A percentile compares a stretch with the other conserved stretches of the same genome.
Conservation (phyloP, 2,888 invertebrate species). For the Cyclophora albipunctata region DNA sequence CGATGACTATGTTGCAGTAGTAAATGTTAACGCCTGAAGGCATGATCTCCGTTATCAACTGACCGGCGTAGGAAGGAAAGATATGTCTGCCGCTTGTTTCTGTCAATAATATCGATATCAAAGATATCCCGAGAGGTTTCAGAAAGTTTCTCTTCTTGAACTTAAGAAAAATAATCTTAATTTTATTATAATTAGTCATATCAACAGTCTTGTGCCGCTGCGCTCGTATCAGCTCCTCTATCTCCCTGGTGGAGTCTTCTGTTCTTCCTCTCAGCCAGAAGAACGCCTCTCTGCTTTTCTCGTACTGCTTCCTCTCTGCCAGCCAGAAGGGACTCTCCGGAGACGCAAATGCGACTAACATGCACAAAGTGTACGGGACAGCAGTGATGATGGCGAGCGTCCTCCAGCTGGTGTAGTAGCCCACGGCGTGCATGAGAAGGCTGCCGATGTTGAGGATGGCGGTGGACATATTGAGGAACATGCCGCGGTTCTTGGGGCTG, state of each 20-base stretch:
- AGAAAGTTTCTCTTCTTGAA: conserved; percentile 22
- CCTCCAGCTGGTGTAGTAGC: conserved; percentile 34
- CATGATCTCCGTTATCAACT: conserved; percentile 29
- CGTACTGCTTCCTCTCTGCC: conserved; percentile 45
- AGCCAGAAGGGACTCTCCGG: conserved; percentile 79
- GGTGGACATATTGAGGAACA: conserved; percentile 46
- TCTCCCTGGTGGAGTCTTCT: conserved; percentile 23
- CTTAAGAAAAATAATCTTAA: conserved; percentile 11
- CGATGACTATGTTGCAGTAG: conserved; percentile 29
- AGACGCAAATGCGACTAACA: conserved; percentile 49
- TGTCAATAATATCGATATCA: conserved; percentile 22
- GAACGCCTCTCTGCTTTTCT: conserved; percentile 65
- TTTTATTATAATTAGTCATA: conserved; percentile 1
- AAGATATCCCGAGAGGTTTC: conserved; percentile 22
- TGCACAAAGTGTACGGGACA: conserved; percentile 27
- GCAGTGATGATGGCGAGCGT: conserved; percentile 32
- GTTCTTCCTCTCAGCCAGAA: conserved; percentile 65
- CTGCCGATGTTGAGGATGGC: conserved; percentile 37
- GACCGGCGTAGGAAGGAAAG: conserved; percentile 31
- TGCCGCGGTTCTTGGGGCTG: conserved; percentile 41
- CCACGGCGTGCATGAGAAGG: conserved; percentile 33
- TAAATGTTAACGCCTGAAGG: conserved; percentile 16
- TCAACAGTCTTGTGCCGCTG: conserved; percentile 12
- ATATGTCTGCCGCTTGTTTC: conserved; percentile 31
- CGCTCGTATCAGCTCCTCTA: conserved; percentile 26